Evolutionary conservation across 2,113 vertebrate species (phyloP).

Genomic region (Microcebus griseorufus): DNA sequence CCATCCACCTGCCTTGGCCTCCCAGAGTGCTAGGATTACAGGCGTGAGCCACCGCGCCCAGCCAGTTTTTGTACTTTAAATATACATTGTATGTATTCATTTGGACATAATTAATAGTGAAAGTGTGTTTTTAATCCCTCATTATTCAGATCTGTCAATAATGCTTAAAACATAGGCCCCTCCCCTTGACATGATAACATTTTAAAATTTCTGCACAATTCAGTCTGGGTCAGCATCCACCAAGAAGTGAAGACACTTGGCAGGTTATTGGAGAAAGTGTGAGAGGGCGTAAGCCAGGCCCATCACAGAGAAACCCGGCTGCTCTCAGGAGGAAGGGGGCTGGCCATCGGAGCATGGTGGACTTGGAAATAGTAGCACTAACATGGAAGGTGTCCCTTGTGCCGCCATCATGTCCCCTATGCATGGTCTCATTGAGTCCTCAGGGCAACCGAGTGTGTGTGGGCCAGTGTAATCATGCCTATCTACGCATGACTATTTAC

Average conservation of each 20-base stretch:
- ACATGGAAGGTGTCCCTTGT: not conserved
- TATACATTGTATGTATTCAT: not conserved
- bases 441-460: not conserved
- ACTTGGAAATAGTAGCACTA: not conserved
- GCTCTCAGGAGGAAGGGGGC: not conserved
- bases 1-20: too few relatives aligned
- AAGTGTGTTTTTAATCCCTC: not conserved
- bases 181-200: not conserved
- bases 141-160: not conserved
- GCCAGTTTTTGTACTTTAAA: not conserved
- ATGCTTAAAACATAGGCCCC: not conserved
- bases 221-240: too few relatives aligned
- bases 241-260: not conserved
- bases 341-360: not conserved
- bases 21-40: too few relatives aligned
- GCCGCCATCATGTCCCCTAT: too few relatives aligned
- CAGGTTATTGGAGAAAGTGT: not conserved
- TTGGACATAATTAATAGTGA: not conserved
- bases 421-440: not conserved
- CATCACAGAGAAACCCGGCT: not conserved
- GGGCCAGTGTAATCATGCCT: not conserved
- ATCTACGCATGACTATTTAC: not conserved
- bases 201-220: not conserved
- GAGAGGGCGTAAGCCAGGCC: not conserved
- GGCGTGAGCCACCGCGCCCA: too few relatives aligned